phyloP scores from a whole-genome alignment of 2,888 invertebrate species.

The Philereme transversata region DNA sequence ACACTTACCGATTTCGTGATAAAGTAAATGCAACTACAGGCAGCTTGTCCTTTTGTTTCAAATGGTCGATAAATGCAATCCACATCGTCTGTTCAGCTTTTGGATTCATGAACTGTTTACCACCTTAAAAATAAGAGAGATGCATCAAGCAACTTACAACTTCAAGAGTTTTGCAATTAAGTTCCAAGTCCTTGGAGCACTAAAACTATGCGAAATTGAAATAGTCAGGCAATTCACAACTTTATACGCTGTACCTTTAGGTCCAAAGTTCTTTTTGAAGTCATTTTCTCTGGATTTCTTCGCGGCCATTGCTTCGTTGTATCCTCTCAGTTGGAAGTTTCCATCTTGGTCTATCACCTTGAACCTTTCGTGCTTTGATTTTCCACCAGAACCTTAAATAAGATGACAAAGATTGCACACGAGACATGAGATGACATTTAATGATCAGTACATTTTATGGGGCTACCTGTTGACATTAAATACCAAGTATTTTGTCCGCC shows the following conservation, averaged over 20 bases:
- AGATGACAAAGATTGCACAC: background rate
- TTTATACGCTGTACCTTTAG: constrained; percentile 60
- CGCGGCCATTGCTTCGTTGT: constrained; percentile 81
- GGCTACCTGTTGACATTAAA: no score
- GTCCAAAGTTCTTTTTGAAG: constrained; percentile 75
- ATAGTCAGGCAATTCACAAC: background rate
- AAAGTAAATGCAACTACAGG: constrained; percentile 98
- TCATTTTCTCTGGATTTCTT: constrained; percentile 76
- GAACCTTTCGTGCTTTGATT: constrained; percentile 89
- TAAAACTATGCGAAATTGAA: background rate
- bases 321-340: constrained; percentile 88
- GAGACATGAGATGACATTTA: no score
- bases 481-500: no score
- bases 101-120: constrained; percentile 70
- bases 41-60: constrained; percentile 91
- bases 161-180: background rate
- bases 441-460: no score
- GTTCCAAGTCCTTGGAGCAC: background rate
- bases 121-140: constrained; percentile 49
- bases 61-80: constrained; percentile 92
- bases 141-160: constrained; percentile 2
- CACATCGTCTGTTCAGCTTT: constrained; percentile 93
- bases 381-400: constrained; percentile 86
- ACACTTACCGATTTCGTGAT: constrained; percentile 90
- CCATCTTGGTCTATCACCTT: constrained; percentile 91